These are phyloP conservation scores for Rhabdomys pumilio DNA, from an alignment of 2,797 vertebrate species.

Conservation along the genomic window DNA sequence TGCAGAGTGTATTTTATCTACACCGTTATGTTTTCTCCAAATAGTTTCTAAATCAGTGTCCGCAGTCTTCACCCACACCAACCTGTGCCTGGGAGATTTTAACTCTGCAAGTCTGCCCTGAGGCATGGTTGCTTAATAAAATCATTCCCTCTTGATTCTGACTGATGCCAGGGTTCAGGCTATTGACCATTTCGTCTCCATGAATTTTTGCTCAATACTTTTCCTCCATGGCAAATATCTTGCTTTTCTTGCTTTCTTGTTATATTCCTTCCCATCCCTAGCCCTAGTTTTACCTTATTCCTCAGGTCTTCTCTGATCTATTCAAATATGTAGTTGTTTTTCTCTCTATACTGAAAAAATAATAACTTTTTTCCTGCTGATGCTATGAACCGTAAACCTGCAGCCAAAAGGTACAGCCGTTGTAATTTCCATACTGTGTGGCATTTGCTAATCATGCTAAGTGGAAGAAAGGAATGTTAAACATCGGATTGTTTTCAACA, in stretches of 20 bases:
- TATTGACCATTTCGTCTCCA: not conserved
- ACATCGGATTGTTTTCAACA: constrained; percentile 61
- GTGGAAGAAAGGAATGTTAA: constrained; percentile 65
- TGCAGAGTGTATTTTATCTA: not conserved
- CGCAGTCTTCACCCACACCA: not conserved
- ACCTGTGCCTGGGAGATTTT: constrained; percentile 17
- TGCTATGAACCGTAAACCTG: constrained; percentile 26
- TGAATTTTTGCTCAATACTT: constrained; percentile 37
- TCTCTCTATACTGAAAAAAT: constrained; percentile 20
- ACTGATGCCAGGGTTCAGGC: not conserved
- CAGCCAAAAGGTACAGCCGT: constrained; percentile 40
- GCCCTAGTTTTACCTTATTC: constrained; percentile 47
- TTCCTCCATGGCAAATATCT: not conserved
- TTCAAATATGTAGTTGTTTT: constrained; percentile 35
- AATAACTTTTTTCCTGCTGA: constrained; percentile 32
- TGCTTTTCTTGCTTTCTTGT: constrained; percentile 56
- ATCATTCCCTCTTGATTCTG: constrained; percentile 29
- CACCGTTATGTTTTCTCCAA: not conserved
- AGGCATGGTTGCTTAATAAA: constrained; percentile 36
- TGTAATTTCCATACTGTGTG: constrained; percentile 53
- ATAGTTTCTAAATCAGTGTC: constrained; percentile 9
- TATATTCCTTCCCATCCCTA: not conserved
- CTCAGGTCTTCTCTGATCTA: constrained; percentile 7
- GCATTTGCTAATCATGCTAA: constrained; percentile 71
- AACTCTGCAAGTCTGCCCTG: not conserved